These are phyloP conservation scores for Dendroctonus valens DNA, from an alignment of 1,140 invertebrate species.

Conservation along the genomic window DNA sequence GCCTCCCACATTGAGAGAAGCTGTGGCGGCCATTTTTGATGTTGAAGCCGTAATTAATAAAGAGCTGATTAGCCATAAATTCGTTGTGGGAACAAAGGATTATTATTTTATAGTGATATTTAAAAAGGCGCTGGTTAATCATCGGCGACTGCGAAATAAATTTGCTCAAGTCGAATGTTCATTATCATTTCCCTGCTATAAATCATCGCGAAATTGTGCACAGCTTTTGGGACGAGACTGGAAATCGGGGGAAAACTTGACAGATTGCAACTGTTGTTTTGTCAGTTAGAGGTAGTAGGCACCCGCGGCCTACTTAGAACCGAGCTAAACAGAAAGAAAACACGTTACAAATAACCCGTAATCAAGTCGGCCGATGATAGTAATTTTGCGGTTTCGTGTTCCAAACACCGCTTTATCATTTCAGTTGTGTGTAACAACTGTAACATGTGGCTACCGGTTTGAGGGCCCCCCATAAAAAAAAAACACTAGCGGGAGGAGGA, in stretches of 20 bases:
- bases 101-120: background rate
- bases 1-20: conserved; percentile 35
- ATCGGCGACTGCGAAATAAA: background rate
- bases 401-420: conserved; percentile 20
- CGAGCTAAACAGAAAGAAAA: conserved; percentile 22
- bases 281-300: background rate
- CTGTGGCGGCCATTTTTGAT: conserved; percentile 36
- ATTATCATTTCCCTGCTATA: too few species aligned
- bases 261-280: background rate
- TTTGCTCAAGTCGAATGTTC: too few species aligned
- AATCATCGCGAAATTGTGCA: too few species aligned
- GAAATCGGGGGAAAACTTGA: too few species aligned
- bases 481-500: background rate
- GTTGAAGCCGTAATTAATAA: conserved; percentile 32
- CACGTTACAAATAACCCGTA: conserved; percentile 22
- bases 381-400: conserved; percentile 27
- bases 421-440: conserved; percentile 23
- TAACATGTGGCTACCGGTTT: conserved; percentile 26
- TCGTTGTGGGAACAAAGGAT: conserved; percentile 21
- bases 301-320: conserved; percentile 8
- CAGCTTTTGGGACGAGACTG: too few species aligned
- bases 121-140: background rate
- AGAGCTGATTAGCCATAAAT: conserved; percentile 31
- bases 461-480: background rate
- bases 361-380: conserved; percentile 20